phyloP scores from a whole-genome alignment of 2,797 vertebrate genomes.

The Sebastiscus tertius region DNA sequence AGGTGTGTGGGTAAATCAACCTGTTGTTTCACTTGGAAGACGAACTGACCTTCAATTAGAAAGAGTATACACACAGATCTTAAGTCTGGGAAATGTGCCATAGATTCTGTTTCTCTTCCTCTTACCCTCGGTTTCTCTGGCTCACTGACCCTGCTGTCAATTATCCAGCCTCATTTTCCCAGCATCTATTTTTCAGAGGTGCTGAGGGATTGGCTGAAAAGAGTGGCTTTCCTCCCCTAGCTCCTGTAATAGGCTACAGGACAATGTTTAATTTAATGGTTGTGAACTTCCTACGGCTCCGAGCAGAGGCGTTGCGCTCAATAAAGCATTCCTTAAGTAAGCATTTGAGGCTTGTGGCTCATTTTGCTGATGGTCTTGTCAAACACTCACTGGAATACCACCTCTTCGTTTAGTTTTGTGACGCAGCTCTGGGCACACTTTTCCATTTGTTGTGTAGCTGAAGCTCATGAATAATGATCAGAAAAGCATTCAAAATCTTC shows the following conservation, averaged over 20 bases:
- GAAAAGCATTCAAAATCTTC: neutral
- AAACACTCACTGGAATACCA: conserved; percentile 21
- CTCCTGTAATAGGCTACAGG: conserved; percentile 36
- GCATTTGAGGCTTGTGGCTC: conserved; percentile 40
- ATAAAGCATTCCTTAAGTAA: conserved; percentile 56
- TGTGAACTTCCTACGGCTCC: conserved; percentile 41
- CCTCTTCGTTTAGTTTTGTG: conserved; percentile 28
- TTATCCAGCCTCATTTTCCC: conserved; percentile 50
- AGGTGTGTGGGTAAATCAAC: conserved; percentile 29
- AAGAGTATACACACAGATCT: conserved; percentile 19
- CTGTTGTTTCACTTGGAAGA: conserved; percentile 25
- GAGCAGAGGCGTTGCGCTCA: conserved; percentile 37
- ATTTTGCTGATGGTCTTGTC: conserved; percentile 47
- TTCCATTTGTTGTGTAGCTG: neutral
- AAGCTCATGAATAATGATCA: neutral
- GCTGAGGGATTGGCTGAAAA: conserved; percentile 36
- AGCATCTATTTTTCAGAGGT: conserved; percentile 53
- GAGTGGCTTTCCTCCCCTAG: conserved; percentile 2
- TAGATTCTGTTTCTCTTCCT: conserved; percentile 23
- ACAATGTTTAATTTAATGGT: conserved; percentile 61
- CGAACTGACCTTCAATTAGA: conserved; percentile 49
- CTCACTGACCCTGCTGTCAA: conserved; percentile 50
- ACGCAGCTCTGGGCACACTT: neutral
- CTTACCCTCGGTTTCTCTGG: conserved; percentile 14
- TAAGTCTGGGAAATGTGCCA: conserved; percentile 50